Evolutionary conservation across 2,797 vertebrate genomes (phyloP).

Genomic region (Lateolabrax maculatus): DNA sequence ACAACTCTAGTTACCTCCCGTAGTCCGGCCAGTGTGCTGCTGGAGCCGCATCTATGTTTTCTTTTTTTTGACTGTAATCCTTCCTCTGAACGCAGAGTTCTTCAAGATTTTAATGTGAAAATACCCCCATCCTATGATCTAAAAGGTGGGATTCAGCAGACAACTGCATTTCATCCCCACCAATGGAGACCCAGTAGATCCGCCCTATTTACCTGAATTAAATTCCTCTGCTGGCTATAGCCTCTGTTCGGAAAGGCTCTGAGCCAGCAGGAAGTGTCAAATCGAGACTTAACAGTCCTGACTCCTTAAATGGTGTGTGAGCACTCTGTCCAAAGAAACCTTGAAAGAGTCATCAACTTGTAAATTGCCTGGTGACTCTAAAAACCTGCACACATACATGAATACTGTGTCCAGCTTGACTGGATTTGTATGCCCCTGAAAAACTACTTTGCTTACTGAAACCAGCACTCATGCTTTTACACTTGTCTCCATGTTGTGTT

Average conservation of each 20-base stretch:
- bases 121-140: not conserved
- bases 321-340: conserved; percentile 17
- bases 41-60: too few species aligned
- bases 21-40: too few species aligned
- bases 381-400: conserved; percentile 22
- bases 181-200: conserved; percentile 34
- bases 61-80: too few species aligned
- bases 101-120: conserved; percentile 30
- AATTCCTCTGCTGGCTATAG: conserved; percentile 34
- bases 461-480: too few species aligned
- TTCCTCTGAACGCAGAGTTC: too few species aligned
- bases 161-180: conserved; percentile 17
- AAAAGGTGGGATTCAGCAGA: conserved; percentile 34
- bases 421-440: too few species aligned
- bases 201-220: conserved; percentile 41
- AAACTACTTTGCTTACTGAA: too few species aligned
- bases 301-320: conserved; percentile 11
- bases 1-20: too few species aligned
- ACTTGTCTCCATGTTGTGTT: not conserved
- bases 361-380: conserved; percentile 30
- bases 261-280: conserved; percentile 42
- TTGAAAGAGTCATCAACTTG: conserved; percentile 36
- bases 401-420: conserved; percentile 23
- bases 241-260: conserved; percentile 23
- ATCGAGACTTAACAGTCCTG: conserved; percentile 27